Percentiles rank a stretch among this genome's conserved stretches.
These are phyloP conservation scores for Metaphire vulgaris DNA, from an alignment of 1,140 invertebrate genomes.

Conservation along the genomic window DNA sequence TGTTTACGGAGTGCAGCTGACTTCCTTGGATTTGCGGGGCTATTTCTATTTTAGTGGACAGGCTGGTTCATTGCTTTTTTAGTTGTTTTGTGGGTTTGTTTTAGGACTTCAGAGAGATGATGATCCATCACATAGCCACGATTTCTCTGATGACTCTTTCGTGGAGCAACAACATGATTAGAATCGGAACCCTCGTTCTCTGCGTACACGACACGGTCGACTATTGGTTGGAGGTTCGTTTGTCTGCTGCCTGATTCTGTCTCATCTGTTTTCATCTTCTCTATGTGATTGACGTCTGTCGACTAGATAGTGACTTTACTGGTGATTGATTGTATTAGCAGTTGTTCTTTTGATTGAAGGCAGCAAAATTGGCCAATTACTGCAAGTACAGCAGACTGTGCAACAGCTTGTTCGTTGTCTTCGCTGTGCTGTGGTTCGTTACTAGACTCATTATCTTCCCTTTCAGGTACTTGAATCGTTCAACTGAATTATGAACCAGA, in stretches of 20 bases:
- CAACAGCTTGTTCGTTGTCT: slow-evolving; percentile 67
- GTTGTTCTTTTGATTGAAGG: slow-evolving; percentile 61
- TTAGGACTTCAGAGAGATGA: slow-evolving; percentile 95
- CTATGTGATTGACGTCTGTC: too few relatives aligned
- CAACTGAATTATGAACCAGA: too few relatives aligned
- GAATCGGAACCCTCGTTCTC: slow-evolving; percentile 81
- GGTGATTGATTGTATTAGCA: too few relatives aligned
- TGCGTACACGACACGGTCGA: slow-evolving; percentile 86
- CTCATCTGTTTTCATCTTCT: too few relatives aligned
- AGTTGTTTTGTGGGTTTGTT: too few relatives aligned
- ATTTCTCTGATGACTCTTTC: slow-evolving; percentile 78
- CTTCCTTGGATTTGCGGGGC: too few relatives aligned
- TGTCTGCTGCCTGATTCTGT: too few relatives aligned
- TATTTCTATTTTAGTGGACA: too few relatives aligned
- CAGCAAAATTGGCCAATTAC: slow-evolving; percentile 83
- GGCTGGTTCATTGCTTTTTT: too few relatives aligned
- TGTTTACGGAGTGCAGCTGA: too few relatives aligned
- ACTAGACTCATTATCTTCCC: slow-evolving; percentile 62
- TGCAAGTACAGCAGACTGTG: slow-evolving; percentile 77
- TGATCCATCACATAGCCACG: slow-evolving; percentile 86
- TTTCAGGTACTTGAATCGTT: too few relatives aligned
- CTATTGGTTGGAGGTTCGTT: slow-evolving; percentile 86
- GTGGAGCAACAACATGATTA: slow-evolving; percentile 83
- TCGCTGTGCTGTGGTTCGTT: slow-evolving; percentile 42
- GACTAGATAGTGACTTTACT: too few relatives aligned